Evolutionary conservation across 2,113 vertebrate genomes (phyloP), one percentile per base, ranked within the genome.

Genomic region (Mustela lutreola): DNA sequence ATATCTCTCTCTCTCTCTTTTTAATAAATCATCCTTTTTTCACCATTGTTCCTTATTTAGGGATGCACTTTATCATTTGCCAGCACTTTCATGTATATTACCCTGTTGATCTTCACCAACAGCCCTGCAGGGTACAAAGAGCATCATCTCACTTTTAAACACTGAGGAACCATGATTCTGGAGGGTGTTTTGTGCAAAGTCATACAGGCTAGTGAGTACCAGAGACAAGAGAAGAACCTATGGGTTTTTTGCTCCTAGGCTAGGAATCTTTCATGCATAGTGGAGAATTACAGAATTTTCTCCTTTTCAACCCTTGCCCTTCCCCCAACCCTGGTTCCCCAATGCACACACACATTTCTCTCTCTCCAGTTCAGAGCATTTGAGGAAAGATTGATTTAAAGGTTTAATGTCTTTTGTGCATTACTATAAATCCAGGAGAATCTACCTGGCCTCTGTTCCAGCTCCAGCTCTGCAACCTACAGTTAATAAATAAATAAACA

Each of bases 401-500:
- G 11, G 60, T 28, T 73, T 28, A 48, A 7, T 94, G 93, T 96
- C 26, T 90, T 42, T 70, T 75, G 36, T 39, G 33, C 1, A 63
- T 81, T 16, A 60, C 4, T 28, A 28, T 53, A 73, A 16, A 39
- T 71, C 67, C 5, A 50, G 53, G 4, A 82, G 53, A 67, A 84
- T 53, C 73, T 76, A 18, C 28, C 7, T 53, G 45, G 50, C 16
- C 48, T 14, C 24, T 42, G 78, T 16, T 60, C 7, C n/a, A 78
- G 14, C 4, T 24, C 26, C 7, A 24, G 26, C 11, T 36, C 11
- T 93, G 11, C 45, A 86, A 93, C 26, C 24, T 79, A 31, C 3
- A 89, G 19, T 56, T 90, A 81, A 89, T 83, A 94, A 95, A 86
- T n/a, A 85, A n/a, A 71, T 39, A 70, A 75, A 80, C 39, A 79